Conservation (phyloP, 2,113 vertebrate genomes). For the Choloepus hoffmanni region DNA sequence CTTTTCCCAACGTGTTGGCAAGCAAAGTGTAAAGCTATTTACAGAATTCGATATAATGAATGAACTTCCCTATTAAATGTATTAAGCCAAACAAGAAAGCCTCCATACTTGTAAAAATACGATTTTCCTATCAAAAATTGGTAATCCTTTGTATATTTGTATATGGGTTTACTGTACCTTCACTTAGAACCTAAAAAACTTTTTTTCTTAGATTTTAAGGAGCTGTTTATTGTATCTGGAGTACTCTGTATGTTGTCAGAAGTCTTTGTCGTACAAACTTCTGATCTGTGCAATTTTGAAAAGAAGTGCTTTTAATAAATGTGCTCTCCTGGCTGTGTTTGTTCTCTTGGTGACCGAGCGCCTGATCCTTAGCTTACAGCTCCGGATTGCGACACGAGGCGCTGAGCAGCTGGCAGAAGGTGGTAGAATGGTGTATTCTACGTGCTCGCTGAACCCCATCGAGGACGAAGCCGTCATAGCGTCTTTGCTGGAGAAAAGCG, state of each 20-base stretch:
- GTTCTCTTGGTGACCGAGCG: fast-evolving
- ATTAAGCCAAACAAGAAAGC: no score
- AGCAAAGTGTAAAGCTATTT: no score
- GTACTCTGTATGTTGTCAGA: neutral
- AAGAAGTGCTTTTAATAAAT: fast-evolving
- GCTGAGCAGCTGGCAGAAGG: slow-evolving; percentile 97
- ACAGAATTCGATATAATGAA: no score
- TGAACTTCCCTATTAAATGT: no score
- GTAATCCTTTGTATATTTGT: no score
- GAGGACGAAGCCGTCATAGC: slow-evolving; percentile 98
- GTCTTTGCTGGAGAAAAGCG: slow-evolving; percentile 95
- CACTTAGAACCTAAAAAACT: no score
- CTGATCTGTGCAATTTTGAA: fast-evolving
- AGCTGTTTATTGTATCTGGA: neutral
- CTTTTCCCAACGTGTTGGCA: no score
- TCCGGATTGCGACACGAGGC: slow-evolving; percentile 95
- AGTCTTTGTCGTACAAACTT: neutral
- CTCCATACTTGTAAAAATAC: no score
- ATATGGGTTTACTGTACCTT: neutral
- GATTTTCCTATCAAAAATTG: no score
- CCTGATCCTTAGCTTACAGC: slow-evolving; percentile 90
- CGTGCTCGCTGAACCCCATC: slow-evolving; percentile 96
- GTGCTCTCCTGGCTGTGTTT: fast-evolving
- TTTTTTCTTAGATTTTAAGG: neutral
- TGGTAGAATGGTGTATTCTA: slow-evolving; percentile 98